These are phyloP conservation scores for Panurus biarmicus DNA, from an alignment of 2,113 vertebrate species.

Conservation along the genomic window DNA sequence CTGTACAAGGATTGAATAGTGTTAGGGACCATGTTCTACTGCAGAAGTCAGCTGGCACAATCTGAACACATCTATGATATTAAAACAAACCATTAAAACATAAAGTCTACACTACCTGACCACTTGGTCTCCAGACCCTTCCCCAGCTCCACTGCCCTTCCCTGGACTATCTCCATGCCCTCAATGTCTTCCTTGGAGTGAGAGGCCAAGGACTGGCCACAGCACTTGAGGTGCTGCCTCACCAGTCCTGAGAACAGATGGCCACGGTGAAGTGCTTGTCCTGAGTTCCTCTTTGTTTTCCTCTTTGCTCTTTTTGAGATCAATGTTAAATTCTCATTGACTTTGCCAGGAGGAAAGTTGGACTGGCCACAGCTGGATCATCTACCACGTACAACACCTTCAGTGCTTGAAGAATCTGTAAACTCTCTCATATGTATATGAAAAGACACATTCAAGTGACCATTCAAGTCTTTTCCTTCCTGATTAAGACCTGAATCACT, in stretches of 20 bases:
- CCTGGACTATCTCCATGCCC: fast-evolving
- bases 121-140: background rate
- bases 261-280: background rate
- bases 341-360: background rate
- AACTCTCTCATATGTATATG: background rate
- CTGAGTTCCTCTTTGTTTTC: background rate
- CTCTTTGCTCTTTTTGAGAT: background rate
- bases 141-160: background rate
- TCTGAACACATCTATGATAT: background rate
- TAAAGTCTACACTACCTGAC: background rate
- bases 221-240: fast-evolving
- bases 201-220: background rate
- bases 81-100: background rate
- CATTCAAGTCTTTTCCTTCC: background rate
- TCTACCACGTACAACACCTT: background rate
- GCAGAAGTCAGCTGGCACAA: background rate
- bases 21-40: background rate
- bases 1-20: background rate
- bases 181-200: background rate
- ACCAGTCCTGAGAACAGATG: no score
- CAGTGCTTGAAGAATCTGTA: background rate
- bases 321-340: fast-evolving
- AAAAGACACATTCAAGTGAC: background rate
- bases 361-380: background rate
- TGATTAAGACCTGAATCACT: background rate